These are phyloP conservation scores for Halcyon chelicuti DNA, from an alignment of 2,797 vertebrate species.

Conservation along the genomic window DNA sequence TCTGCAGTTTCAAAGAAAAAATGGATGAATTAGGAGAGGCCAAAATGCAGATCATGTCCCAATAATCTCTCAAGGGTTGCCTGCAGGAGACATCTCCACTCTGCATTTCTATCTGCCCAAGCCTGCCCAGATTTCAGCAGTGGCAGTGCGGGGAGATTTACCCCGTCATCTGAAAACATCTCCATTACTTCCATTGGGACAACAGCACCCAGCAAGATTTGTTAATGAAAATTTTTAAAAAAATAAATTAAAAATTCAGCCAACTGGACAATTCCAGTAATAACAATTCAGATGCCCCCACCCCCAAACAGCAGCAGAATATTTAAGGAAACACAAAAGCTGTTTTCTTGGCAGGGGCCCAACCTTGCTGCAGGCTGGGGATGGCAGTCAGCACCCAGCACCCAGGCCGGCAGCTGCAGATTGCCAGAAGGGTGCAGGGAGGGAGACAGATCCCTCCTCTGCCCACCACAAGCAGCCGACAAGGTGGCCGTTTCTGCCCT, in stretches of 20 bases:
- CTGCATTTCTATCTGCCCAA: not conserved
- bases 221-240: not conserved
- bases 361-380: accelerated
- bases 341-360: constrained; percentile 28
- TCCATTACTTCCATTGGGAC: constrained; percentile 12
- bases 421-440: not conserved
- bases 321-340: constrained; percentile 43
- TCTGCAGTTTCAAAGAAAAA: not conserved
- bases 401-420: not conserved
- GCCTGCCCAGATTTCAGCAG: not conserved
- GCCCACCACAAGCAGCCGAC: accelerated
- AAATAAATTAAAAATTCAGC: not conserved
- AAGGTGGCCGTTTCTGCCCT: not conserved
- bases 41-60: accelerated
- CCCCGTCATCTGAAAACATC: not conserved
- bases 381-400: not conserved
- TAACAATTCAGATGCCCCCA: not conserved
- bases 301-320: not conserved
- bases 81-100: not conserved
- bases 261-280: constrained; percentile 7
- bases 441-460: not conserved
- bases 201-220: not conserved
- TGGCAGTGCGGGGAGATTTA: not conserved
- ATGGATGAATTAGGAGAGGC: not conserved
- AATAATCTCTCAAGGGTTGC: not conserved